Percentiles rank a stretch among this genome's conserved stretches.
Conservation (phyloP, 2,888 invertebrate genomes). For the Xiphydria camelus region DNA sequence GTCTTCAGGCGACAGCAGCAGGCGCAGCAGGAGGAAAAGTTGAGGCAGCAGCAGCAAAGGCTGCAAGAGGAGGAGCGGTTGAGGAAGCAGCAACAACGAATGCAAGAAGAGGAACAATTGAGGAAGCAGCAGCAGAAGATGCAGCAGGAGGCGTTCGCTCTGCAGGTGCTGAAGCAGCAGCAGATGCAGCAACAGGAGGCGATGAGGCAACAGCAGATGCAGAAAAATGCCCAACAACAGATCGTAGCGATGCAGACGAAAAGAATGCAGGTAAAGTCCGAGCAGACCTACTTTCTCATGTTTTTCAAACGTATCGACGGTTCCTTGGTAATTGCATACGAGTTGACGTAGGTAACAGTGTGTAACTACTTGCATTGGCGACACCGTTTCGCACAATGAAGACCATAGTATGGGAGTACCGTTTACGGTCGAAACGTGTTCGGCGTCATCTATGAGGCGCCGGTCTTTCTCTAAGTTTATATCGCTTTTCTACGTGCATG, state of each 20-base stretch:
- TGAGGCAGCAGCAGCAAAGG: constrained; percentile 36
- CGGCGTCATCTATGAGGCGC: no score
- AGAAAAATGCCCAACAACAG: background rate
- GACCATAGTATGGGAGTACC: no score
- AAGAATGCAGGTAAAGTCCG: constrained; percentile 44
- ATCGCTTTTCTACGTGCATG: no score
- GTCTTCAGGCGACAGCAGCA: constrained; percentile 18
- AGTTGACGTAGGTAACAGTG: no score
- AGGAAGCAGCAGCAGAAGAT: constrained; percentile 40
- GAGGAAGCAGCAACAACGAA: constrained; percentile 30
- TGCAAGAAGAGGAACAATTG: constrained; percentile 35
- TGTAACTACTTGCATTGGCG: no score
- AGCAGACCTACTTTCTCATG: no score
- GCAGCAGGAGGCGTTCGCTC: constrained; percentile 47
- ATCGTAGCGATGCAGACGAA: constrained; percentile 38
- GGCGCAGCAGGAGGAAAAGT: constrained; percentile 14
- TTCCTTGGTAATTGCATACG: no score
- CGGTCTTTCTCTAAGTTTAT: no score
- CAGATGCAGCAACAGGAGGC: constrained; percentile 41
- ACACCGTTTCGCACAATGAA: no score
- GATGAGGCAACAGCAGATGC: constrained; percentile 38
- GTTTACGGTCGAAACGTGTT: no score
- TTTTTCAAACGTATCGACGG: no score
- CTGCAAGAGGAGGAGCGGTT: constrained; percentile 37
- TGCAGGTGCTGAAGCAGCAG: constrained; percentile 49